Evolutionary conservation across 2,888 invertebrate genomes (phyloP), one percentile per base, ranked within the genome.

Genomic region (Agriotes lineatus): DNA sequence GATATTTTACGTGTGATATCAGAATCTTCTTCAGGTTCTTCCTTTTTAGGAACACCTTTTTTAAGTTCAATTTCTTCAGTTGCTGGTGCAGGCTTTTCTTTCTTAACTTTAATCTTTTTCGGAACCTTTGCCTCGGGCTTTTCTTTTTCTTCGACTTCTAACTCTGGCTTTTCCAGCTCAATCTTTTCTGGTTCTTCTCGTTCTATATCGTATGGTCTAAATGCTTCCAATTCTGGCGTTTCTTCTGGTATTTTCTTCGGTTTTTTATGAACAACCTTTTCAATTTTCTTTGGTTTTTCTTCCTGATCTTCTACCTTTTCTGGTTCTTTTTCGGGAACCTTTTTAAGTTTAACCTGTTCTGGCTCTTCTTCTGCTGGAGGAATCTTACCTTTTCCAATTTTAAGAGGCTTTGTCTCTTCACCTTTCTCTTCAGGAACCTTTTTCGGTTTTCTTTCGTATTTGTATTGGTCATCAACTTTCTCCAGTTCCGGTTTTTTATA

Each of bases 331-430:
- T 80, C 76, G 9, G 85, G 84, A 30, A 84, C 77, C 65, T 85
- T 85, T 74, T 85, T 84, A 18, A 84, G 70, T 76, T 78, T 82
- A 3, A 83, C 76, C 35, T 70, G 69, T 74, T 82, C 81, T 30
- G 73, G 68, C 33, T 71, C 74, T 65, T 82, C 81, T 59, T 83
- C 82, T 3, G 66, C 66, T 65, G 80, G 73, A 7, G 84, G 84
- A 20, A 84, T 68, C 75, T 85, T 77, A 67, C 88, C 88, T 79
- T 88, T 88, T 3, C 80, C 78, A 30, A 76, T 62, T 66, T 76
- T 77, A 30, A 88, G 72, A 66, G 85, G 83, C 76, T 83, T 77
- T 65, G 83, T 63, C 74, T 82, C 77, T 68, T 77, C 70, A 73
- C 3, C 20, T 62, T 70, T 63, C 22, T 56, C 62, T 42, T 65